phyloP scores from a whole-genome alignment of 2,888 invertebrate species.

The Tetragonisca angustula region DNA sequence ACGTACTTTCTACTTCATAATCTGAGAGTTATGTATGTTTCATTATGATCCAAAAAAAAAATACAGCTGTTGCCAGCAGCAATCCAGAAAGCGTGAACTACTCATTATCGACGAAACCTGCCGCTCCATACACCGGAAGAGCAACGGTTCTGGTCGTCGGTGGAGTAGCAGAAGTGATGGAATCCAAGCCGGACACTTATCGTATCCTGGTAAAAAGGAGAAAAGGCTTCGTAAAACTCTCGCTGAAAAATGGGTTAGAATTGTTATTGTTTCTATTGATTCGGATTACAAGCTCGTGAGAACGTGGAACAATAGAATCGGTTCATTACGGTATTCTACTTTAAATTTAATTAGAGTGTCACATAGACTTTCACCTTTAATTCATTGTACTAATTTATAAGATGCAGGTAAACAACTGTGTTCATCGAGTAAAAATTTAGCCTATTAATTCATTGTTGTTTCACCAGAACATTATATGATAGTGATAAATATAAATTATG shows the following conservation, averaged over 20 bases:
- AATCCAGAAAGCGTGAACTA: conserved; percentile 88
- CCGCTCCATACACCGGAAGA: conserved; percentile 85
- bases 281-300: background rate
- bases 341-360: too few relatives aligned
- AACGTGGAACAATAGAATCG: background rate
- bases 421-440: too few relatives aligned
- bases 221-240: conserved; percentile 91
- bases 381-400: too few relatives aligned
- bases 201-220: conserved; percentile 89
- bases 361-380: too few relatives aligned
- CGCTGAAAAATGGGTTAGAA: conserved; percentile 90
- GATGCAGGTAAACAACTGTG: too few relatives aligned
- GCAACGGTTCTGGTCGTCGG: conserved; percentile 92
- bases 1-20: accelerated
- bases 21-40: background rate
- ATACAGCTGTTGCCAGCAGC: conserved; percentile 85
- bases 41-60: background rate
- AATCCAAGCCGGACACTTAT: conserved; percentile 91
- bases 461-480: too few relatives aligned
- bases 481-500: too few relatives aligned
- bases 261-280: conserved; percentile 15
- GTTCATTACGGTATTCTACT: background rate
- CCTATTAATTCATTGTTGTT: too few relatives aligned
- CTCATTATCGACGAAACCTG: conserved; percentile 85
- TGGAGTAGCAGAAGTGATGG: conserved; percentile 94